Evolutionary conservation across 1,140 invertebrate species (phyloP).

Genomic region (Cyclargus thomasi): DNA sequence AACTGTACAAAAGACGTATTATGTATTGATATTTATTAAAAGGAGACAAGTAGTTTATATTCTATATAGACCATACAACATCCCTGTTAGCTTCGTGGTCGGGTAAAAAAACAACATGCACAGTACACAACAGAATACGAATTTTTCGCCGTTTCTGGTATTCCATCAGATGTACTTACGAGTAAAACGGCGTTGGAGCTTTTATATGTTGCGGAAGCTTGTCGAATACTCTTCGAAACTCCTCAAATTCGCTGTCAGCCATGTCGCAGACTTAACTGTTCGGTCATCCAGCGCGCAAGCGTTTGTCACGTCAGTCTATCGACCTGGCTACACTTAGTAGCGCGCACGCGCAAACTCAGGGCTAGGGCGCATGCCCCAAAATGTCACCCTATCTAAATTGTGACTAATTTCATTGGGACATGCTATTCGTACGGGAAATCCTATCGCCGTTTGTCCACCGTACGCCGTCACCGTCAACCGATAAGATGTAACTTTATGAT

Average conservation of each 20-base stretch:
- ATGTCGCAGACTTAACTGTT: constrained; percentile 77
- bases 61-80: background rate
- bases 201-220: constrained; percentile 86
- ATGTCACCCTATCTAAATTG: constrained; percentile 30
- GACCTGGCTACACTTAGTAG: constrained; percentile 35
- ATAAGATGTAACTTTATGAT: no score
- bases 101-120: background rate
- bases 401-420: constrained; percentile 21
- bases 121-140: background rate
- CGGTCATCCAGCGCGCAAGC: constrained; percentile 47
- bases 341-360: constrained; percentile 33
- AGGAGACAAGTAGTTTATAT: no score
- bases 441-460: constrained; percentile 11
- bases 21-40: no score
- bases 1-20: no score
- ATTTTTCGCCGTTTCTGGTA: background rate
- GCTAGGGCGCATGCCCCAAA: constrained; percentile 29
- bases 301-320: constrained; percentile 42
- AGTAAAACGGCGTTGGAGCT: constrained; percentile 83
- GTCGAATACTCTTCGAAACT: constrained; percentile 91
- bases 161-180: constrained; percentile 71
- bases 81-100: no score
- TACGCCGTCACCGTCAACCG: no score
- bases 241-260: constrained; percentile 94
- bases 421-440: constrained; percentile 46